These are phyloP conservation scores for Lordiphosa fenestrarum DNA, from an alignment of 2,888 invertebrate species.

Conservation along the genomic window DNA sequence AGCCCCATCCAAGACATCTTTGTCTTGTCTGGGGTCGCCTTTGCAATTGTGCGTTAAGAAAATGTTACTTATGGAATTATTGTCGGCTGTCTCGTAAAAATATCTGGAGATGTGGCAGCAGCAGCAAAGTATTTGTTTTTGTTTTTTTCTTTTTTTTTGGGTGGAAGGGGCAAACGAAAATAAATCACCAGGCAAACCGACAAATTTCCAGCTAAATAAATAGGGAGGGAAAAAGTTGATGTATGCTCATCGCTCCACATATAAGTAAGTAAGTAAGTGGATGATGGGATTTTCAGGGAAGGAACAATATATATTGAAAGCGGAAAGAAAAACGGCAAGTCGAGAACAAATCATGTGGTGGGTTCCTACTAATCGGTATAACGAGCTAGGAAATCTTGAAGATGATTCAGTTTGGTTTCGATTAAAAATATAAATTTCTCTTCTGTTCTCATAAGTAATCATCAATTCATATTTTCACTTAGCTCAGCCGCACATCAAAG, in stretches of 20 bases:
- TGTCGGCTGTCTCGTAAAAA: conserved; percentile 30
- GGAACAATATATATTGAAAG: too few relatives aligned
- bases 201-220: conserved; percentile 60
- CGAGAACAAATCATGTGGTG: too few relatives aligned
- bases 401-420: too few relatives aligned
- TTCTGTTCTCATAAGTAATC: too few relatives aligned
- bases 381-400: too few relatives aligned
- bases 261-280: conserved; percentile 20
- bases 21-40: conserved; percentile 15
- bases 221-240: conserved; percentile 14
- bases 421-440: too few relatives aligned
- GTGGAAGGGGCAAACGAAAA: conserved; percentile 33
- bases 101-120: conserved; percentile 23
- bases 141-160: not conserved
- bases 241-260: conserved; percentile 1
- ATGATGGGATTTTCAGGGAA: conserved; percentile 1
- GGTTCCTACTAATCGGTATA: too few relatives aligned
- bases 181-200: conserved; percentile 36
- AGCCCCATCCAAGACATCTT: conserved; percentile 34
- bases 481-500: too few relatives aligned
- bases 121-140: conserved; percentile 26
- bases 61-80: conserved; percentile 54
- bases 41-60: conserved; percentile 60
- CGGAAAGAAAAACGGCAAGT: too few relatives aligned
- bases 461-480: too few relatives aligned